Evolutionary conservation across 2,888 invertebrate genomes (phyloP), one percentile per base, ranked within the genome.

Genomic region (Phaonia tiefii): DNA sequence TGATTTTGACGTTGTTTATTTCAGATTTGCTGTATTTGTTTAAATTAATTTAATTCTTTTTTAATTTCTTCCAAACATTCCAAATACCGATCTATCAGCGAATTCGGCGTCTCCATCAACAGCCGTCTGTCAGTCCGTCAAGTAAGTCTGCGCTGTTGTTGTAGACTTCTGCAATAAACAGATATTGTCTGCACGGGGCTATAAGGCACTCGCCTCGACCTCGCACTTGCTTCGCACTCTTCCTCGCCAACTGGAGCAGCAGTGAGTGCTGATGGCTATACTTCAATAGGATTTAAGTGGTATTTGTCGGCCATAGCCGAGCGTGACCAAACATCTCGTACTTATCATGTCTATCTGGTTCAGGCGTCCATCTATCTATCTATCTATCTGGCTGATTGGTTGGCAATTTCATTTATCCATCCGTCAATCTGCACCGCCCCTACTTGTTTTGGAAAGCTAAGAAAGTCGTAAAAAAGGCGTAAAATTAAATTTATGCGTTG

Each of bases 291-390:
- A 75, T 58, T 67, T 75, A 75, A 75, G 39, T 63, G 51, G 51
- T 69, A 54, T 69, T 63, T 75, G 75, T 75, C 60, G 69, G 60
- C 67, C 75, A 63, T 75, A 63, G 69, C 75, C 69, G 75, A 69
- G 51, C 37, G 56, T 63, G 60, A 60, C 37, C 60, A 37, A 37
- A 60, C 60, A 60, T 39, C 10, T 39, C 37, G 56, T 46, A 44
- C 58, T 15, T 17, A 15, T 2, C n/a, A 22, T 22, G 2, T 54
- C 22, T 1, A 3, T 2, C n/a, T n/a, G n/a, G n/a, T n/a, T n/a
- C n/a, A n/a, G n/a, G n/a, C n/a, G 4, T 49, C 17, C 10, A 2
- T 58, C 17, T 20, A 39, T 39, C 60, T 17, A 20, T 17, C n/a
- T n/a, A n/a, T n/a, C n/a, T n/a, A n/a, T n/a, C n/a, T n/a, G n/a